Percentiles rank a stretch among this genome's conserved stretches.
Conservation (phyloP, 2,888 invertebrate genomes). For the Catocala nupta region DNA sequence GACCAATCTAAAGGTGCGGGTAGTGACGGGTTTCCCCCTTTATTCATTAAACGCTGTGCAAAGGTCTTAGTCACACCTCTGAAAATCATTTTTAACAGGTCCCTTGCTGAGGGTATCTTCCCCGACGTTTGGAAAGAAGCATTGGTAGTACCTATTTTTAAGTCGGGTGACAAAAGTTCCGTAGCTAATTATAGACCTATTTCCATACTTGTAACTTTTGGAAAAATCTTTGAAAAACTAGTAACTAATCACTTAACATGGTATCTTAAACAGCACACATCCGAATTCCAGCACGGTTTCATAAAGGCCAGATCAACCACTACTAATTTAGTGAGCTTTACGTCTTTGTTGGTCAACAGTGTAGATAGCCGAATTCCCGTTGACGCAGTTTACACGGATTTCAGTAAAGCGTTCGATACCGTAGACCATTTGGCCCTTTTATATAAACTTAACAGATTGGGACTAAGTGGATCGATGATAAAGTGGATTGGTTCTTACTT, state of each 20-base stretch:
- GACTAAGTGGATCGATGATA: background rate
- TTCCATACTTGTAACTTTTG: no score
- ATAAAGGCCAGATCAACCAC: background rate
- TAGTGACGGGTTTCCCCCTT: no score
- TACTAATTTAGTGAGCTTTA: background rate
- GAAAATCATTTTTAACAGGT: conserved; percentile 10
- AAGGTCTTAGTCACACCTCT: background rate
- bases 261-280: background rate
- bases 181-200: no score
- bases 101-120: conserved; percentile 1
- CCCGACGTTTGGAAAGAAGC: conserved; percentile 11
- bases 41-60: no score
- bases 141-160: conserved; percentile 14
- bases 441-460: background rate
- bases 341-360: background rate
- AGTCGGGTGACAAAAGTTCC: conserved; percentile 2
- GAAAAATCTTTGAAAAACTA: background rate
- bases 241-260: background rate
- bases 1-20: no score
- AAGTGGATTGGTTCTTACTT: background rate
- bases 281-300: conserved; percentile 1
- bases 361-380: no score
- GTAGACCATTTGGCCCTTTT: background rate
- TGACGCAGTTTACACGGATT: no score
- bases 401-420: no score